phyloP scores from a whole-genome alignment of 2,888 invertebrate species.

The Diabrotica balteata region DNA sequence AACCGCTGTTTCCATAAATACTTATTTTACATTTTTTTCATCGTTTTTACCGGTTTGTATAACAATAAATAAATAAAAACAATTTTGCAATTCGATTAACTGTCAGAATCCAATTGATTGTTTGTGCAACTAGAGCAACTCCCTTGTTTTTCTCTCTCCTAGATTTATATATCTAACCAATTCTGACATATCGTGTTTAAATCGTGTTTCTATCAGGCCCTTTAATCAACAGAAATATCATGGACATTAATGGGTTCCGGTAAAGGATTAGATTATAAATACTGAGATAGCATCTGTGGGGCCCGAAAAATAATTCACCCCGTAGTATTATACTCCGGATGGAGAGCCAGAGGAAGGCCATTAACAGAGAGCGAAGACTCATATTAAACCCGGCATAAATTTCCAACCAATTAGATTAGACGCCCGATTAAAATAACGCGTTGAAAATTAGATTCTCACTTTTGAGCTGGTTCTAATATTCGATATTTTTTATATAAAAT shows the following conservation, averaged over 20 bases:
- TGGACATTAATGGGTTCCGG: not conserved
- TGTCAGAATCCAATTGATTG: no score
- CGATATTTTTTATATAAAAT: no score
- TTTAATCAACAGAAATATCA: not conserved
- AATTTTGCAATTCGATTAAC: no score
- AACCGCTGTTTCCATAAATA: no score
- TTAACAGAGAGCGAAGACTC: constrained; percentile 1
- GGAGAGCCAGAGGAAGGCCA: constrained; percentile 1
- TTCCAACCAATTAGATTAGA: constrained; percentile 4
- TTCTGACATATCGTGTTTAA: no score
- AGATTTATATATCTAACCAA: no score
- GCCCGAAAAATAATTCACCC: constrained; percentile 3
- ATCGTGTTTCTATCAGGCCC: not conserved
- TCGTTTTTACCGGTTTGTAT: no score
- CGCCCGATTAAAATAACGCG: constrained; percentile 5
- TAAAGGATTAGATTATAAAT: constrained; percentile 10
- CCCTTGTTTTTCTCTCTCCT: no score
- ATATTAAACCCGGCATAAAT: not conserved
- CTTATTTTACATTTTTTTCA: no score
- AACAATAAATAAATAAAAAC: no score
- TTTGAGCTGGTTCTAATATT: no score
- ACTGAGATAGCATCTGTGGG: constrained; percentile 2
- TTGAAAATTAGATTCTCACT: constrained; percentile 5
- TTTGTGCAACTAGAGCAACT: no score
- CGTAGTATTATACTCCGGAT: not conserved